These are phyloP conservation scores for Osmerus mordax DNA, from an alignment of 2,113 vertebrate species.

Conservation along the genomic window DNA sequence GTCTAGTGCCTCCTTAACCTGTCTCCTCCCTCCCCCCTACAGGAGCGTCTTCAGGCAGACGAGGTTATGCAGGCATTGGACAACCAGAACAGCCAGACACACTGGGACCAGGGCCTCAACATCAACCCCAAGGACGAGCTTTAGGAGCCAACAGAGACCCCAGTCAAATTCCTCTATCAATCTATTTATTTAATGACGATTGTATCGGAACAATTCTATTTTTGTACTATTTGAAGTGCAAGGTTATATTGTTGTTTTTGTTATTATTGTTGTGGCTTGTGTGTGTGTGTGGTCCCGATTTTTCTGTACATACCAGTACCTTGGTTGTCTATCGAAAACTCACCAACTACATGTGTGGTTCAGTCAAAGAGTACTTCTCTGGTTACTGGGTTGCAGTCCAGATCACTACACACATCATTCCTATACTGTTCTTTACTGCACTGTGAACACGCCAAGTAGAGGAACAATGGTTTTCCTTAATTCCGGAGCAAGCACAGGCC, in stretches of 20 bases:
- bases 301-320: conserved; percentile 40
- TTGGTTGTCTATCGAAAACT: conserved; percentile 27
- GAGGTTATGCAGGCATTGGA: conserved; percentile 86
- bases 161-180: conserved; percentile 30
- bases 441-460: conserved; percentile 57
- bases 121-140: conserved; percentile 96
- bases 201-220: conserved; percentile 87
- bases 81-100: conserved; percentile 60
- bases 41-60: conserved; percentile 95
- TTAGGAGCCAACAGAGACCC: conserved; percentile 57
- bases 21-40: conserved; percentile 6
- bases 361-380: too few species aligned
- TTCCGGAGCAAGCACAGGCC: conserved; percentile 5
- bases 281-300: background rate
- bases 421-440: conserved; percentile 24
- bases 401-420: background rate
- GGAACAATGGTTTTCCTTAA: conserved; percentile 22
- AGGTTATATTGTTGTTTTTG: conserved; percentile 46
- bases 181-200: conserved; percentile 92
- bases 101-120: conserved; percentile 63
- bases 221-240: conserved; percentile 85
- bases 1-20: background rate
- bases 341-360: too few species aligned
- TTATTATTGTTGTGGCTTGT: background rate
- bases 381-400: background rate